Conservation (phyloP, 2,888 invertebrate genomes). For the Petrophora chlorosata region DNA sequence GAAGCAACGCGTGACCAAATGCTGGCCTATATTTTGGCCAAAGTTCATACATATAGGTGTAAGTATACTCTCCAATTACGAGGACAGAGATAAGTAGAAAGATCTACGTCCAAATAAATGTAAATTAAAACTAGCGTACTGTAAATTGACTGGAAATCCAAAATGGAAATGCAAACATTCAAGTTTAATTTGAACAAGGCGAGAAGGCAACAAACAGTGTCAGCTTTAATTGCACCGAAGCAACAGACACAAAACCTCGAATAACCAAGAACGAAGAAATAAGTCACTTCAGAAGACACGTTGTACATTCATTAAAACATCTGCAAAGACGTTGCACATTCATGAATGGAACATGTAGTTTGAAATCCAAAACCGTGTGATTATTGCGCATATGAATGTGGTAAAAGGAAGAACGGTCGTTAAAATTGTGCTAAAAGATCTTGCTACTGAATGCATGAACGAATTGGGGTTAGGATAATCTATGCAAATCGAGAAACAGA, state of each 20-base stretch:
- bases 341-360: constrained; percentile 52
- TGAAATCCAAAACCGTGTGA: constrained; percentile 54
- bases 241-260: constrained; percentile 27
- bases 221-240: constrained; percentile 40
- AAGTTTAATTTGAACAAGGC: constrained; percentile 35
- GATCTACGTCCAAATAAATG: too few species aligned
- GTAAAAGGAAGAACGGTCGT: constrained; percentile 8
- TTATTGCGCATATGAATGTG: constrained; percentile 48
- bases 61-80: too few species aligned
- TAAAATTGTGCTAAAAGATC: background rate
- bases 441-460: too few species aligned
- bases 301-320: constrained; percentile 21
- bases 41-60: too few species aligned
- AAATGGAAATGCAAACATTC: constrained; percentile 30
- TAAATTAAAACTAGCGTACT: background rate
- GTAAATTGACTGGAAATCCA: constrained; percentile 24
- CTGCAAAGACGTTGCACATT: constrained; percentile 4
- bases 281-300: constrained; percentile 3
- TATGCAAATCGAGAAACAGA: constrained; percentile 5
- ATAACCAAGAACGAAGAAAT: constrained; percentile 17
- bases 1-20: too few species aligned
- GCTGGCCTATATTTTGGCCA: too few species aligned
- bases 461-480: background rate
- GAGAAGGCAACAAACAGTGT: constrained; percentile 22
- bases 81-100: too few species aligned